Evolutionary conservation across 2,113 vertebrate species (phyloP).

Genomic region (Cololabis saira): DNA sequence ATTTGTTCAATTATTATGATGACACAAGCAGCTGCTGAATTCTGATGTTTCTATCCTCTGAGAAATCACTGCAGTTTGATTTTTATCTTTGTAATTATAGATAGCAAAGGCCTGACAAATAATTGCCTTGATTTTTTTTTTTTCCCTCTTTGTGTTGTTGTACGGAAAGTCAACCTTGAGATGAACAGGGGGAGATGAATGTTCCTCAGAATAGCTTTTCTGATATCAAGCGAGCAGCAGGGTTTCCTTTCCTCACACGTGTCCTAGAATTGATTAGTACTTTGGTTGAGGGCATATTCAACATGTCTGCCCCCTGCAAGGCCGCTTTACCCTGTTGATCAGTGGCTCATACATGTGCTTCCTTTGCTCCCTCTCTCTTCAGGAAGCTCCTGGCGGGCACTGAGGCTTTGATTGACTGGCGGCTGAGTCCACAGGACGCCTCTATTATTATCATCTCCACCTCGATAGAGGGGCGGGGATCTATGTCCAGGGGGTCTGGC

Average conservation of each 20-base stretch:
- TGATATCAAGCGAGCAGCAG: conserved; percentile 77
- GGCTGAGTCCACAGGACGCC: conserved; percentile 78
- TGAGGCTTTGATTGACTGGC: conserved; percentile 78
- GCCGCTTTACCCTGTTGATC: conserved; percentile 71
- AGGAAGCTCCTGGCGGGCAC: conserved; percentile 75
- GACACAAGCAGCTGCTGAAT: conserved; percentile 66
- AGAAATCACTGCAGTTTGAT: conserved; percentile 75
- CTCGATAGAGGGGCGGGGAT: conserved; percentile 64
- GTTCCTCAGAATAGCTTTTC: conserved; percentile 74
- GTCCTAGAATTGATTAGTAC: conserved; percentile 81
- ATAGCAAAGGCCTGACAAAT: conserved; percentile 72
- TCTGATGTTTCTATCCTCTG: conserved; percentile 65
- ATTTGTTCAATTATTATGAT: conserved; percentile 70
- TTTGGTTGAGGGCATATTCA: conserved; percentile 80
- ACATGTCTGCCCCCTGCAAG: conserved; percentile 75
- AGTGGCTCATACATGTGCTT: conserved; percentile 64
- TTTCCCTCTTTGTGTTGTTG: conserved; percentile 40
- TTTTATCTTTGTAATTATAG: conserved; percentile 78
- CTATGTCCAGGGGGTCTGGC: conserved; percentile 77
- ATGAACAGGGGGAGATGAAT: conserved; percentile 70
- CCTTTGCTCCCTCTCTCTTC: conserved; percentile 63
- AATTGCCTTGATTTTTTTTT: conserved; percentile 73
- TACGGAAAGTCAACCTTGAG: conserved; percentile 74
- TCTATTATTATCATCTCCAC: conserved; percentile 82
- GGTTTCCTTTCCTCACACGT: conserved; percentile 70